These are phyloP conservation scores for Mareca strepera DNA, from an alignment of 2,797 vertebrate genomes.

Conservation along the genomic window DNA sequence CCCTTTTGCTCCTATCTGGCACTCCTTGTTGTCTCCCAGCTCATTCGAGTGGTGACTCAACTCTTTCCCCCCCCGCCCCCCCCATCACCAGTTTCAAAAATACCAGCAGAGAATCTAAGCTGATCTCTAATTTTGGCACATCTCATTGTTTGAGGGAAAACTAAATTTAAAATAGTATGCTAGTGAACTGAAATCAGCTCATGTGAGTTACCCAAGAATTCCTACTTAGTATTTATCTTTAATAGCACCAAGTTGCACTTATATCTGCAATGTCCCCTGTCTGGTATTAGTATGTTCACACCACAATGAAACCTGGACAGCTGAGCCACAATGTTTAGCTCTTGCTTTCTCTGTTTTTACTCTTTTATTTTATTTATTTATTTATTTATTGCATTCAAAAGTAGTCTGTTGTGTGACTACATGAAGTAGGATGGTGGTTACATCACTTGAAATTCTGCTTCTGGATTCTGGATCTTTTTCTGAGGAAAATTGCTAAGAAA, in stretches of 20 bases:
- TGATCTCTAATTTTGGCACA: not conserved
- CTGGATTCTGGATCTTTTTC: not conserved
- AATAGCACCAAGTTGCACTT: not conserved
- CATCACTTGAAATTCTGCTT: not conserved
- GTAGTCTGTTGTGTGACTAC: not conserved
- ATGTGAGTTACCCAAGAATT: not conserved
- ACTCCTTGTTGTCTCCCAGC: not conserved
- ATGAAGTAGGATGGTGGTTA: not conserved
- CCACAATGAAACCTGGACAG: not conserved
- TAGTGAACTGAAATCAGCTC: not conserved
- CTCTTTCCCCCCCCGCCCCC: not conserved
- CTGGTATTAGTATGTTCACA: not conserved
- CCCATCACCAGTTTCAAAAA: not conserved
- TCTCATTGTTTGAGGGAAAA: not conserved
- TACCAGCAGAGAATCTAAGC: not conserved
- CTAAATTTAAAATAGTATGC: not conserved
- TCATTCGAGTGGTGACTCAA: not conserved
- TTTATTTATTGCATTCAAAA: not conserved
- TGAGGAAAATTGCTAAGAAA: not conserved
- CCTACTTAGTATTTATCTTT: not conserved
- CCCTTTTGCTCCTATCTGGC: not conserved
- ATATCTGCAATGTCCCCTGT: not conserved
- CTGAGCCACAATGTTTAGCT: not conserved
- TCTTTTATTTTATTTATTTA: too few relatives aligned
- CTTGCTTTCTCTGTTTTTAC: not conserved